phyloP scores from a whole-genome alignment of 2,797 vertebrate genomes.

The Silurus aristotelis region DNA sequence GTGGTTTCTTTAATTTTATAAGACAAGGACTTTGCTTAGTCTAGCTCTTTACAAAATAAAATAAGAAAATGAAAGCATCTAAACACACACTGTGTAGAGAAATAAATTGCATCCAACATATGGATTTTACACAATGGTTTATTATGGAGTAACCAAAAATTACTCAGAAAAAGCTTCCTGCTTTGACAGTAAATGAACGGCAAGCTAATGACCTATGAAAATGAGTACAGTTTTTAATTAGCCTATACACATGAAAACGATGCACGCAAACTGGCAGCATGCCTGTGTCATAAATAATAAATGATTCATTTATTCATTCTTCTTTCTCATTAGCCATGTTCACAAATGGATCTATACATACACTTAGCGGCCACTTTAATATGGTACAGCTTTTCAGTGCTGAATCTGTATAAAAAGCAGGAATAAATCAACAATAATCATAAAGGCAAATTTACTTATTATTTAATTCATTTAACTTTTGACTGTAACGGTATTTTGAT shows the following conservation, averaged over 20 bases:
- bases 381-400: conserved; percentile 4
- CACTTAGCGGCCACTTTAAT: conserved; percentile 14
- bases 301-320: conserved; percentile 36
- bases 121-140: conserved; percentile 15
- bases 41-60: background rate
- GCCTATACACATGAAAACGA: conserved; percentile 29
- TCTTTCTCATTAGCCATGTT: conserved; percentile 23
- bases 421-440: background rate
- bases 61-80: background rate
- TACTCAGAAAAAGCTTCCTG: conserved; percentile 37
- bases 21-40: background rate
- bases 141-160: conserved; percentile 29
- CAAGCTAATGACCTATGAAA: conserved; percentile 44
- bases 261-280: conserved; percentile 29
- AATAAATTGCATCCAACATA: conserved; percentile 9
- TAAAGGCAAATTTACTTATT: background rate
- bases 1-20: background rate
- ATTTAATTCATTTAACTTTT: background rate
- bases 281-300: conserved; percentile 42
- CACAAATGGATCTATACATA: conserved; percentile 24
- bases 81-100: background rate
- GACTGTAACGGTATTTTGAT: background rate
- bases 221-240: conserved; percentile 44
- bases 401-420: background rate
- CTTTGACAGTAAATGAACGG: conserved; percentile 38